Conservation (phyloP, 2,888 invertebrate species). For the Thereva unica region DNA sequence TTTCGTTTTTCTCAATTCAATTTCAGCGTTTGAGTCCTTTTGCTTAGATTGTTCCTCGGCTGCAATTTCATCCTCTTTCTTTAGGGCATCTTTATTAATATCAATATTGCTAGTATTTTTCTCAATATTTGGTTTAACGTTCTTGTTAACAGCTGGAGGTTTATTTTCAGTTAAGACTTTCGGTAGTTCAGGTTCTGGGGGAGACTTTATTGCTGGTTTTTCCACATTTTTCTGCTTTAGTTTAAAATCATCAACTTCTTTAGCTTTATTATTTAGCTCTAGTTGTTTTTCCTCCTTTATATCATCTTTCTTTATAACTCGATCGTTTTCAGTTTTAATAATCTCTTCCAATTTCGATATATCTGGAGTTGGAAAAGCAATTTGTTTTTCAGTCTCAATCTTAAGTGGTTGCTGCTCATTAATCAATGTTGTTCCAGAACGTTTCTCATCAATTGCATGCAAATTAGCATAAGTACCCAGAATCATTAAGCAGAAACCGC, state of each 20-base stretch:
- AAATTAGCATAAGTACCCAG: slow-evolving; percentile 89
- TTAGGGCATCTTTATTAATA: slow-evolving; percentile 58
- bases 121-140: slow-evolving; percentile 10
- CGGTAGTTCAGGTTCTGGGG: slow-evolving; percentile 25
- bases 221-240: not conserved
- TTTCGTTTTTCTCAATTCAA: slow-evolving; percentile 52
- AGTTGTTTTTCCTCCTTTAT: not conserved
- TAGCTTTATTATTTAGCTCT: not conserved
- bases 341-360: not conserved
- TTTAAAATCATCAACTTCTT: not conserved
- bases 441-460: slow-evolving; percentile 70
- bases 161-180: slow-evolving; percentile 30
- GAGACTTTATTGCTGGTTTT: not conserved
- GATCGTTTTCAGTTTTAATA: not conserved
- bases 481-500: slow-evolving; percentile 86
- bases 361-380: not conserved
- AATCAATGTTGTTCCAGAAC: slow-evolving; percentile 48
- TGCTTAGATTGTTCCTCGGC: slow-evolving; percentile 52
- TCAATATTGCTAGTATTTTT: slow-evolving; percentile 43
- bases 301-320: not conserved
- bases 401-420: slow-evolving; percentile 58
- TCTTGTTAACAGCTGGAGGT: slow-evolving; percentile 22
- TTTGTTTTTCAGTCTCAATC: slow-evolving; percentile 54
- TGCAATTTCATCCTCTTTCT: slow-evolving; percentile 58
- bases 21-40: slow-evolving; percentile 47